A percentile compares a stretch with the other conserved stretches of the same genome.
Evolutionary conservation across 2,113 vertebrate species (phyloP).

Genomic region (Felis chaus): DNA sequence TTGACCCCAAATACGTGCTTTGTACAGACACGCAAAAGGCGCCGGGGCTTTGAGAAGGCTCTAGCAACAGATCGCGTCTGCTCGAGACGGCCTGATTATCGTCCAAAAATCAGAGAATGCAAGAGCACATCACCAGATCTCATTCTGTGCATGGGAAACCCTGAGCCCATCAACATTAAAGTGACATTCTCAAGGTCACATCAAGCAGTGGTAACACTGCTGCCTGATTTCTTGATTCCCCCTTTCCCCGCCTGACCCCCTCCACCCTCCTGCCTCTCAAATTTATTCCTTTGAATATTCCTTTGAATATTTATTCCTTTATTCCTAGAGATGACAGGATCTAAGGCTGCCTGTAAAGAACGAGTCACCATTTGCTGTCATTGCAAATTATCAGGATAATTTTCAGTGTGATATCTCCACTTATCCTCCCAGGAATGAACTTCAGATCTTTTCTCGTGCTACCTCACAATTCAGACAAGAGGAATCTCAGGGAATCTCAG

Average conservation of each 20-base stretch:
- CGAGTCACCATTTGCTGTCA: not conserved
- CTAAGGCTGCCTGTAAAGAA: not conserved
- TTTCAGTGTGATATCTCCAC: not conserved
- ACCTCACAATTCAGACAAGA: not conserved
- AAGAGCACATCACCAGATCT: not conserved
- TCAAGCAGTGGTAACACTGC: not conserved
- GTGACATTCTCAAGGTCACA: not conserved
- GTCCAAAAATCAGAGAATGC: not conserved
- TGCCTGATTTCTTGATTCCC: not conserved
- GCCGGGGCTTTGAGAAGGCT: not conserved
- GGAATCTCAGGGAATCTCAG: not conserved
- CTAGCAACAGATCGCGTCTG: not conserved
- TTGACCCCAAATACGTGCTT: no score
- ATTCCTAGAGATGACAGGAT: not conserved
- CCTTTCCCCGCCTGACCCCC: not conserved
- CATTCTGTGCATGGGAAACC: not conserved
- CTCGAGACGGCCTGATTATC: not conserved
- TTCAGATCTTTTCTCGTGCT: not conserved
- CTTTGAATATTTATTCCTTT: no score
- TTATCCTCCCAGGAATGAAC: not conserved
- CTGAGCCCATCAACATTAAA: not conserved
- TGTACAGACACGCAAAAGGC: not conserved
- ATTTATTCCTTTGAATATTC: not conserved
- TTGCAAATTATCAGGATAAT: not conserved
- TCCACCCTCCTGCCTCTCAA: not conserved